Evolutionary conservation across 2,888 invertebrate genomes (phyloP).

Genomic region (Zhuqinia jingwanae): DNA sequence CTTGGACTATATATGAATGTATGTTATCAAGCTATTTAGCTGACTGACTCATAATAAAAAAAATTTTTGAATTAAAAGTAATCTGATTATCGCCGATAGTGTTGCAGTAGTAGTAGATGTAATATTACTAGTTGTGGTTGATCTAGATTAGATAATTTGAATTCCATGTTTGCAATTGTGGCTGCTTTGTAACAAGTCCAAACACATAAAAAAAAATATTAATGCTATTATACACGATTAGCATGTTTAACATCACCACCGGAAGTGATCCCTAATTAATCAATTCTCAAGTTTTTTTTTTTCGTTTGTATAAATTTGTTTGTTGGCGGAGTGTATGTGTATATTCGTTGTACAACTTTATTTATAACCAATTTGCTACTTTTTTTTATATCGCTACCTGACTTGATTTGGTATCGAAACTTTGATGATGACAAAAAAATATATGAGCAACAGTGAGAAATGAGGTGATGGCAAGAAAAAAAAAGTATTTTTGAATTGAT

Average conservation of each 20-base stretch:
- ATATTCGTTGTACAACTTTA: neutral
- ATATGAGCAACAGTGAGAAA: too few species aligned
- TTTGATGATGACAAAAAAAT: neutral
- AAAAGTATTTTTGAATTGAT: neutral
- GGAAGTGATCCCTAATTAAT: conserved; percentile 53
- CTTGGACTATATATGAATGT: neutral
- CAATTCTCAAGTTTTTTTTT: conserved; percentile 16
- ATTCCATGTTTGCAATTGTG: conserved; percentile 48
- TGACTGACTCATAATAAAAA: too few species aligned
- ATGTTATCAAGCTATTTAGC: neutral
- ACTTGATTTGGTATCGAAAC: neutral
- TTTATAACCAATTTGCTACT: conserved; percentile 24
- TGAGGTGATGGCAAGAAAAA: neutral
- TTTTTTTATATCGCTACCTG: too few species aligned
- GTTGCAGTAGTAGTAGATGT: neutral
- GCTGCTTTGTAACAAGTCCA: conserved; percentile 12
- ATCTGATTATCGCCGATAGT: conserved; percentile 28
- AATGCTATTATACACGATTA: neutral
- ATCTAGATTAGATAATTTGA: conserved; percentile 52
- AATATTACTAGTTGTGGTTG: neutral
- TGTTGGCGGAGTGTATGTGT: neutral
- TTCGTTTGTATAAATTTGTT: conserved; percentile 25
- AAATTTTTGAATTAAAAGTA: neutral
- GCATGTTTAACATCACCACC: conserved; percentile 49
- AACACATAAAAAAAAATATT: neutral